phyloP scores from a whole-genome alignment of 2,113 vertebrate species.

The Pholis gunnellus region DNA sequence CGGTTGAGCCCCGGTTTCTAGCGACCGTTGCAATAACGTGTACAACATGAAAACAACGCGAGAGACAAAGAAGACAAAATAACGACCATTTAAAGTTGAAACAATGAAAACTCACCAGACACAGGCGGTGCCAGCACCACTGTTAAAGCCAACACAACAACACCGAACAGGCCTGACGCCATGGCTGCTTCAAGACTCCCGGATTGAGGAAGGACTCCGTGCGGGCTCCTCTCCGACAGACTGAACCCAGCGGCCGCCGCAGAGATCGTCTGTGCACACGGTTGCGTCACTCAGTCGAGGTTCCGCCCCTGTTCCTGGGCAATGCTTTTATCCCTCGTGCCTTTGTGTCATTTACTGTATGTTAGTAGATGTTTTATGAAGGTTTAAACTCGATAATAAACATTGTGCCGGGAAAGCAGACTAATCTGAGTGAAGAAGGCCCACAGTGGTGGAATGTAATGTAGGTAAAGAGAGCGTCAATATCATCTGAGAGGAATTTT shows the following conservation, averaged over 20 bases:
- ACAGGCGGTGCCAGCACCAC: conserved; percentile 24
- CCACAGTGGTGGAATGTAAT: neutral
- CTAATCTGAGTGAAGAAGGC: neutral
- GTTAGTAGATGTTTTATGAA: too few species aligned
- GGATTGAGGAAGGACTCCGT: neutral
- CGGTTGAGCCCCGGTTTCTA: neutral
- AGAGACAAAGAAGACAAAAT: neutral
- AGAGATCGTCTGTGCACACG: conserved; percentile 9
- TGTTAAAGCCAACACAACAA: conserved; percentile 40
- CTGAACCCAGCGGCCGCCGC: neutral
- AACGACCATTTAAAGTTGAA: fast-evolving
- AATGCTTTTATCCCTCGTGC: neutral
- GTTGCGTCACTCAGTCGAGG: neutral
- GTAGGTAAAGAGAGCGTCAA: neutral
- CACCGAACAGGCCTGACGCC: conserved; percentile 49
- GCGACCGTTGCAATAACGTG: neutral
- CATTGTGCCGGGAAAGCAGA: neutral
- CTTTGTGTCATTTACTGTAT: neutral
- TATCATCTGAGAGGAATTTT: too few species aligned
- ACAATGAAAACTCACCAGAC: conserved; percentile 59
- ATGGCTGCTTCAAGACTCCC: conserved; percentile 47
- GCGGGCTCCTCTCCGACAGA: neutral
- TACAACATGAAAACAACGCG: neutral
- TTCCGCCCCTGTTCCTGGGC: too few species aligned
- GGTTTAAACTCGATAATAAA: neutral